Conservation (phyloP, 2,888 invertebrate species). For the Anthophora plumipes region DNA sequence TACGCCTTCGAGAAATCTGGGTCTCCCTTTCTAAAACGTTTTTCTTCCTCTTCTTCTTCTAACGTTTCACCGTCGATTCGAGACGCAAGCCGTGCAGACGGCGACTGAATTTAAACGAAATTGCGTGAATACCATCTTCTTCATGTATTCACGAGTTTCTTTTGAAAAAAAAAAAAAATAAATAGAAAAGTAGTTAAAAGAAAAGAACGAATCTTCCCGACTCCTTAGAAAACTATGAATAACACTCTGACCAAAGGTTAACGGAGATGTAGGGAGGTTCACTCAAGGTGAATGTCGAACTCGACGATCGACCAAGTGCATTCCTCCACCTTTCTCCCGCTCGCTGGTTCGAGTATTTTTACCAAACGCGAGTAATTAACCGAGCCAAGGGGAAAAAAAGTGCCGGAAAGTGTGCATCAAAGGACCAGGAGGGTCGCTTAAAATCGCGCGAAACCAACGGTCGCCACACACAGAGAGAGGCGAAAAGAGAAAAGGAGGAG, state of each 20-base stretch:
- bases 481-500: too few species aligned
- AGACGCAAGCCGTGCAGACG: neutral
- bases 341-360: conserved; percentile 19
- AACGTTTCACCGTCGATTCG: neutral
- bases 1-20: conserved; percentile 31
- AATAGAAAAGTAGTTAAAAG: too few species aligned
- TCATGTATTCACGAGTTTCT: neutral
- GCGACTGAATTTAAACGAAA: conserved; percentile 28
- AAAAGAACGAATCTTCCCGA: conserved; percentile 9
- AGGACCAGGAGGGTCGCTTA: conserved; percentile 56
- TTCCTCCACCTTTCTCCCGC: neutral
- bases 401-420: conserved; percentile 56
- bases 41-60: neutral
- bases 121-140: neutral
- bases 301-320: neutral
- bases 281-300: conserved; percentile 36
- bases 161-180: neutral
- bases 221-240: conserved; percentile 1
- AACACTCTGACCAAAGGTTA: neutral
- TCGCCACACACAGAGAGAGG: conserved; percentile 37
- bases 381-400: neutral
- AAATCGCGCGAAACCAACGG: conserved; percentile 52
- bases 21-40: neutral
- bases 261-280: too few species aligned
- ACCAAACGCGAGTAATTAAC: conserved; percentile 27